These are phyloP conservation scores for Charina bottae DNA, from an alignment of 2,113 vertebrate species.

Conservation along the genomic window DNA sequence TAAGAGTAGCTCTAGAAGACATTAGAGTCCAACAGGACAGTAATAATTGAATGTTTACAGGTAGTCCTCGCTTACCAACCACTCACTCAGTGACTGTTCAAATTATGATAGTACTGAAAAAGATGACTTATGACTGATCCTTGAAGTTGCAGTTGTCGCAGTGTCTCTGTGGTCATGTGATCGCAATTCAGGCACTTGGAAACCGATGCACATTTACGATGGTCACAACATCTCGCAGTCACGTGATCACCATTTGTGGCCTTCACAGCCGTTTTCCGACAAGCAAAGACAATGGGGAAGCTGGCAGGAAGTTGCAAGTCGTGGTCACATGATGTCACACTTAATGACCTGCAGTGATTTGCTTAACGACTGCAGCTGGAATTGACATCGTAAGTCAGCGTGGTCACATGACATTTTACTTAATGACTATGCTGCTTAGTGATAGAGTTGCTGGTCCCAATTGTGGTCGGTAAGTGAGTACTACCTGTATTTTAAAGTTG, in stretches of 20 bases:
- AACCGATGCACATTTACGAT: background rate
- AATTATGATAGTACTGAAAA: background rate
- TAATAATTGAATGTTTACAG: background rate
- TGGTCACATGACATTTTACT: background rate
- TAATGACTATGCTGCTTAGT: background rate
- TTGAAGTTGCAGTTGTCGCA: background rate
- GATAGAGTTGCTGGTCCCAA: background rate
- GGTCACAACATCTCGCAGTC: background rate
- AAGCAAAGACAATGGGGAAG: background rate
- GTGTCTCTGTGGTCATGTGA: background rate
- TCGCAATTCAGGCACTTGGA: background rate
- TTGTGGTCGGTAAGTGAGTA: background rate
- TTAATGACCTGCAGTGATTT: background rate
- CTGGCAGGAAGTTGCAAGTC: no score
- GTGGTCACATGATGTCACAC: background rate
- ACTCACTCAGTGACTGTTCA: background rate
- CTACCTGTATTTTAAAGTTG: background rate
- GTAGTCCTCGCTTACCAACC: background rate
- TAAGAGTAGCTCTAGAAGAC: background rate
- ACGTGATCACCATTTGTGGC: background rate
- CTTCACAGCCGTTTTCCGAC: background rate
- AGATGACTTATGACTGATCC: background rate
- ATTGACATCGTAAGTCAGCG: background rate
- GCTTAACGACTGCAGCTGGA: background rate
- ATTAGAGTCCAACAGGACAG: background rate